These are phyloP conservation scores for Entomobrya multifasciata DNA, from an alignment of 2,888 invertebrate genomes.

Conservation along the genomic window DNA sequence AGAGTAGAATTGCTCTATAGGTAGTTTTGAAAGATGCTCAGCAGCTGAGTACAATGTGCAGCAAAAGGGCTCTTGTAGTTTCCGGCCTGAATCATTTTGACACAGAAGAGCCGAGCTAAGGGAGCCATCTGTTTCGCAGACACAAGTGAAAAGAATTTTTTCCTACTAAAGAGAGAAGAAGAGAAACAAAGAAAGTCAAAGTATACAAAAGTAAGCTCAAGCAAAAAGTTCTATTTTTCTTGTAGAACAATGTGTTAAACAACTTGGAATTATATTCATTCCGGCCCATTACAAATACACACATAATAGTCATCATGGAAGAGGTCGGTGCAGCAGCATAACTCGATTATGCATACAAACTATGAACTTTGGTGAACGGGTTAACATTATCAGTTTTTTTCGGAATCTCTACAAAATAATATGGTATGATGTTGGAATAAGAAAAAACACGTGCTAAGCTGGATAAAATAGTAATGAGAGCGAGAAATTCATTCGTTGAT, in stretches of 20 bases:
- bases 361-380: not conserved
- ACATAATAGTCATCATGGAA: not conserved
- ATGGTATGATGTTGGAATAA: too few relatives aligned
- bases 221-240: conserved; percentile 28
- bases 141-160: conserved; percentile 25
- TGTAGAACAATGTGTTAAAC: conserved; percentile 50
- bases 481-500: too few relatives aligned
- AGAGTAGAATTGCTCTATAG: not conserved
- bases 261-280: conserved; percentile 61
- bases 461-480: too few relatives aligned
- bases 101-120: conserved; percentile 66
- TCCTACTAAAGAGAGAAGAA: not conserved
- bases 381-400: too few relatives aligned
- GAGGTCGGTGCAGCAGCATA: not conserved
- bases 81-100: conserved; percentile 36
- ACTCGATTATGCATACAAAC: not conserved
- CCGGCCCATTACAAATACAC: conserved; percentile 24
- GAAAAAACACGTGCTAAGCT: not conserved
- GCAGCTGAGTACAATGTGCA: not conserved
- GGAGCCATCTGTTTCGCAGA: conserved; percentile 68
- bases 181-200: conserved; percentile 21
- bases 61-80: conserved; percentile 1
- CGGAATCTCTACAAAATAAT: too few relatives aligned
- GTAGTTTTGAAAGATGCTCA: conserved; percentile 19
- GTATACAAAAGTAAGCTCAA: conserved; percentile 37